phyloP scores from a whole-genome alignment of 2,888 invertebrate species.

The Cheilosia impressa region DNA sequence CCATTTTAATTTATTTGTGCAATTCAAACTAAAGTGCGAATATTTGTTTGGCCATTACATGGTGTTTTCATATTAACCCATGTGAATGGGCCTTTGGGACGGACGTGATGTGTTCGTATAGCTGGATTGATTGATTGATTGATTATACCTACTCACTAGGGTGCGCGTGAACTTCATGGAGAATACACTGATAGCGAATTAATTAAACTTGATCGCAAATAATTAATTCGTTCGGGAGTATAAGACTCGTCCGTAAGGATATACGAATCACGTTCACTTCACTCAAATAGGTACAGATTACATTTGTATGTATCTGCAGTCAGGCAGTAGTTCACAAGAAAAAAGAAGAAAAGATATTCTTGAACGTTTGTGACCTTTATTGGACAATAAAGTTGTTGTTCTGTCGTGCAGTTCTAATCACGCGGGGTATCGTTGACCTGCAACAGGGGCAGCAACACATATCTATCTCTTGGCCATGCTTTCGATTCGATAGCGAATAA shows the following conservation, averaged over 20 bases:
- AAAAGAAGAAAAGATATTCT: too few species aligned
- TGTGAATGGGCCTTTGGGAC: constrained; percentile 19
- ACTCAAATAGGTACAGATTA: too few species aligned
- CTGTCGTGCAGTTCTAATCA: too few species aligned
- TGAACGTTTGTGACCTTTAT: too few species aligned
- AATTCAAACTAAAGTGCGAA: constrained; percentile 64
- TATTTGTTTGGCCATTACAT: constrained; percentile 69
- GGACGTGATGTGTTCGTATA: constrained; percentile 7
- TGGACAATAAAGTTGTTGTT: too few species aligned
- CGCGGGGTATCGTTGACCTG: too few species aligned
- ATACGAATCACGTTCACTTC: neutral
- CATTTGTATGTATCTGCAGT: too few species aligned
- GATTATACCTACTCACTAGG: constrained; percentile 37
- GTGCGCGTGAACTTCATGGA: constrained; percentile 3
- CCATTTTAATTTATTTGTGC: constrained; percentile 64
- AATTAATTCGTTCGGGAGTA: constrained; percentile 43
- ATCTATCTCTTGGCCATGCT: too few species aligned
- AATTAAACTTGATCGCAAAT: constrained; percentile 48
- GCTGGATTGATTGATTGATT: constrained; percentile 70
- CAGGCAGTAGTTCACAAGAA: too few species aligned
- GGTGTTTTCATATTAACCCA: constrained; percentile 56
- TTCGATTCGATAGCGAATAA: too few species aligned
- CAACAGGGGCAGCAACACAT: too few species aligned
- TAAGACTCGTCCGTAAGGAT: neutral
- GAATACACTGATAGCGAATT: constrained; percentile 36